These are phyloP conservation scores for Leptinotarsa rubiginosa DNA, from an alignment of 2,888 invertebrate species.

Conservation along the genomic window DNA sequence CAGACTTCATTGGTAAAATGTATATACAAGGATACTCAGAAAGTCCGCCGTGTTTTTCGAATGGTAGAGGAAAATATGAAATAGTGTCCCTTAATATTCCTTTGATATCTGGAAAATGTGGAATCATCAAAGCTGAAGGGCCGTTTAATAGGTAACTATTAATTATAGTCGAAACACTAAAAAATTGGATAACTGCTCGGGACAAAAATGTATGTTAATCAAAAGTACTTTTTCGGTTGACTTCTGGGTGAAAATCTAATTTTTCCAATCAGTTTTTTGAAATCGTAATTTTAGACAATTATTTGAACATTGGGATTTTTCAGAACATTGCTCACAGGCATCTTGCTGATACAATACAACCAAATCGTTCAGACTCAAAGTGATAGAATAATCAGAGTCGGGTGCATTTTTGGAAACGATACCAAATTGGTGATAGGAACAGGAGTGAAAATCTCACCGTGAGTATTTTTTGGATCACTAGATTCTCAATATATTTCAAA, in stretches of 20 bases:
- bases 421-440: constrained; percentile 70
- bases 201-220: too few species aligned
- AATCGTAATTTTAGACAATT: too few species aligned
- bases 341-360: constrained; percentile 86
- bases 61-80: constrained; percentile 67
- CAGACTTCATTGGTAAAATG: constrained; percentile 77
- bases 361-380: constrained; percentile 86
- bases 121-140: constrained; percentile 71
- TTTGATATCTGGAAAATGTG: constrained; percentile 70
- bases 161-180: too few species aligned
- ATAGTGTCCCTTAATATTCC: constrained; percentile 72
- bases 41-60: constrained; percentile 72
- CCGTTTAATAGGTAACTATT: constrained; percentile 67
- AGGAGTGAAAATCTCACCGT: constrained; percentile 71
- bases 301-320: constrained; percentile 35
- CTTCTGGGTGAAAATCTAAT: too few species aligned
- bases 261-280: too few species aligned
- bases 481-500: constrained; percentile 45
- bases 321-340: constrained; percentile 81
- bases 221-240: too few species aligned
- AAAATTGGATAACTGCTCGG: too few species aligned
- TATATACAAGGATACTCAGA: constrained; percentile 86
- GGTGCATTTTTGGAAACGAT: constrained; percentile 75
- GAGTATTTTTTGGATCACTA: constrained; percentile 59
- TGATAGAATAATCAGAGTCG: constrained; percentile 83